phyloP scores from a whole-genome alignment of 1,140 invertebrate species.

The Drosophila paulistorum region DNA sequence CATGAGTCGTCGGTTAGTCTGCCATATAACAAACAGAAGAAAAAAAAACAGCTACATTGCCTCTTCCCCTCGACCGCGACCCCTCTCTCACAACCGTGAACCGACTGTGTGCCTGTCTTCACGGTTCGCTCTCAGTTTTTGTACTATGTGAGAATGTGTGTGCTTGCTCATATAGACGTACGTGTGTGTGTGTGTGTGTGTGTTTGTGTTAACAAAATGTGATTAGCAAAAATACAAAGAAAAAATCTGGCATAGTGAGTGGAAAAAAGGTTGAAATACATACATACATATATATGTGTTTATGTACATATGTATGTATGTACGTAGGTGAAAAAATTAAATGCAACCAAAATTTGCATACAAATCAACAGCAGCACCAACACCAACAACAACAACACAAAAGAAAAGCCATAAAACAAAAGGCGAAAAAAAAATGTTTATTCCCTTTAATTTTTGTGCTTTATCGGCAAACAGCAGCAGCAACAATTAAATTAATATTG shows the following conservation, averaged over 20 bases:
- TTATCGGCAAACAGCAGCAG: conserved; percentile 59
- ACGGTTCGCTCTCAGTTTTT: conserved; percentile 11
- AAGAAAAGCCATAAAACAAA: conserved; percentile 45
- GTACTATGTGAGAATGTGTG: conserved; percentile 24
- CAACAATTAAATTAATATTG: conserved; percentile 74
- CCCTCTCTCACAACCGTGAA: conserved; percentile 13
- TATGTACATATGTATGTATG: conserved; percentile 37
- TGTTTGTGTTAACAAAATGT: conserved; percentile 79
- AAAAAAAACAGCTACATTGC: conserved; percentile 14
- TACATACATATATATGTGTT: conserved; percentile 4
- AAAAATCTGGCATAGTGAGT: conserved; percentile 65
- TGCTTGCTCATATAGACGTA: conserved; percentile 23
- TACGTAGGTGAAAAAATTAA: conserved; percentile 35
- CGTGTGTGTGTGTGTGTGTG: conserved; percentile 60
- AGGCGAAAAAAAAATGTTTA: conserved; percentile 45
- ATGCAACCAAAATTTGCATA: conserved; percentile 50
- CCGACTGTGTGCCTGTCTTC: not conserved
- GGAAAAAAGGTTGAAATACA: conserved; percentile 45
- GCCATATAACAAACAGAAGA: conserved; percentile 10
- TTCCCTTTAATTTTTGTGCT: conserved; percentile 63
- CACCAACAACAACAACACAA: conserved; percentile 61
- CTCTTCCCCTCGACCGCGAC: conserved; percentile 15
- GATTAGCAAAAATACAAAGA: conserved; percentile 81
- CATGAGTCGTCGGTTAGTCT: conserved; percentile 57
- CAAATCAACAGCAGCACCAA: conserved; percentile 50